These are phyloP conservation scores for Phalacrocorax brasilianus DNA, from an alignment of 2,113 vertebrate genomes.

Conservation along the genomic window DNA sequence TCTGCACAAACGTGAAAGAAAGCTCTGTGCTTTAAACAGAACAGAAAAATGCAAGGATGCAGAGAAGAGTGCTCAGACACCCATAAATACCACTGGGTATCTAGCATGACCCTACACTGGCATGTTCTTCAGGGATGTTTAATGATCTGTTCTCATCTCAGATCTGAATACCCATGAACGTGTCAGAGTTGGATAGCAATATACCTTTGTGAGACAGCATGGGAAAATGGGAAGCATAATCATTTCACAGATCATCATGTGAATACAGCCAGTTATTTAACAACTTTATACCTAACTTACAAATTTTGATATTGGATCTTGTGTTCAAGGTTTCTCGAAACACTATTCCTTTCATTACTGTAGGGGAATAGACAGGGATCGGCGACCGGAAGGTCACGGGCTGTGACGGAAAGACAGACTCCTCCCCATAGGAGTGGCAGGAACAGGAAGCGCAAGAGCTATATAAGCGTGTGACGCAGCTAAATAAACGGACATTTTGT, in stretches of 20 bases:
- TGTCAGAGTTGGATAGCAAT: background rate
- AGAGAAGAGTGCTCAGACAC: background rate
- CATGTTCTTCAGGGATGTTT: background rate
- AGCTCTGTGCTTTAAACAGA: background rate
- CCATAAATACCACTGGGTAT: background rate
- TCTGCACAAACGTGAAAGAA: background rate
- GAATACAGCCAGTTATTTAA: background rate
- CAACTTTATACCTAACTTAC: background rate
- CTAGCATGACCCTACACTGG: background rate
- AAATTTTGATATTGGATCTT: background rate
- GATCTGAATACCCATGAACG: background rate
- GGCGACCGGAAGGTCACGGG: no score
- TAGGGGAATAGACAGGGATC: no score
- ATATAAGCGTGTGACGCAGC: no score
- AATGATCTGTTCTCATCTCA: background rate
- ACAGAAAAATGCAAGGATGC: background rate
- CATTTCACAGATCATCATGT: background rate
- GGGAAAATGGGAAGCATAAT: background rate
- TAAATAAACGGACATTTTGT: no score
- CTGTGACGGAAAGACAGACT: no score
- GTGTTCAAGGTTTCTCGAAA: background rate
- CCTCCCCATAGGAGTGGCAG: no score
- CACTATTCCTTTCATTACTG: background rate
- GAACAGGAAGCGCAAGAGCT: no score
- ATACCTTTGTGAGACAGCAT: background rate